phyloP scores from a whole-genome alignment of 2,797 vertebrate species.

The Malacoctenus gilli region DNA sequence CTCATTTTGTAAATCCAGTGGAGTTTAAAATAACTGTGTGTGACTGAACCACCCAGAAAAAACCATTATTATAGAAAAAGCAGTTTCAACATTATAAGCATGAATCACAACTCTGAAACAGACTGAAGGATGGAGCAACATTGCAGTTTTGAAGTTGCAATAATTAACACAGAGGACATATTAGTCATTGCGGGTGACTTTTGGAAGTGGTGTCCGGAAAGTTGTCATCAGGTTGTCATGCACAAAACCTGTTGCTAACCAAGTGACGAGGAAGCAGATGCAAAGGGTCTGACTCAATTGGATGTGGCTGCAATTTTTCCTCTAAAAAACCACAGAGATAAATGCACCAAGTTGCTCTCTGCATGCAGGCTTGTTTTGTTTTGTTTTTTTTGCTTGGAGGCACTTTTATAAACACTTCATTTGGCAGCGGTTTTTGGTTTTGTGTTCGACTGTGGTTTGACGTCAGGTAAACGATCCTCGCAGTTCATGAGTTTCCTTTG shows the following conservation, averaged over 20 bases:
- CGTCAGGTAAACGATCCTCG: conserved; percentile 2
- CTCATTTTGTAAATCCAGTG: background rate
- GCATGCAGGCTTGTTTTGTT: background rate
- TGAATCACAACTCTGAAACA: too few species aligned
- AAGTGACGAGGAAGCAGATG: conserved; percentile 17
- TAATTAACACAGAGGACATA: conserved; percentile 22
- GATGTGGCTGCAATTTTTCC: conserved; percentile 8
- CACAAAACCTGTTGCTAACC: conserved; percentile 37
- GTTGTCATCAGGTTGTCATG: conserved; percentile 21
- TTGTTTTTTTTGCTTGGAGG: background rate
- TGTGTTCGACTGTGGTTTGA: conserved; percentile 4
- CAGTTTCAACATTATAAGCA: too few species aligned
- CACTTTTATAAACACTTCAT: conserved; percentile 5
- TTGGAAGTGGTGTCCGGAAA: conserved; percentile 17
- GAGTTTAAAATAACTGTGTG: conserved; percentile 5
- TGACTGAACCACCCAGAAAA: background rate
- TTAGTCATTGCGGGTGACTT: conserved; percentile 44
- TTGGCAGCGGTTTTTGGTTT: conserved; percentile 9
- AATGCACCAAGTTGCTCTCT: background rate
- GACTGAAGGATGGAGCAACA: too few species aligned
- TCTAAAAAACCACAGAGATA: conserved; percentile 1
- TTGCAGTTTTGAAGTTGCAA: background rate
- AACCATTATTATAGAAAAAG: background rate
- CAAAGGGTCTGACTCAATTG: conserved; percentile 13
- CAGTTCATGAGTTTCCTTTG: background rate